These are phyloP conservation scores for Euzophera pinguis DNA, from an alignment of 2,888 invertebrate genomes.

Conservation along the genomic window DNA sequence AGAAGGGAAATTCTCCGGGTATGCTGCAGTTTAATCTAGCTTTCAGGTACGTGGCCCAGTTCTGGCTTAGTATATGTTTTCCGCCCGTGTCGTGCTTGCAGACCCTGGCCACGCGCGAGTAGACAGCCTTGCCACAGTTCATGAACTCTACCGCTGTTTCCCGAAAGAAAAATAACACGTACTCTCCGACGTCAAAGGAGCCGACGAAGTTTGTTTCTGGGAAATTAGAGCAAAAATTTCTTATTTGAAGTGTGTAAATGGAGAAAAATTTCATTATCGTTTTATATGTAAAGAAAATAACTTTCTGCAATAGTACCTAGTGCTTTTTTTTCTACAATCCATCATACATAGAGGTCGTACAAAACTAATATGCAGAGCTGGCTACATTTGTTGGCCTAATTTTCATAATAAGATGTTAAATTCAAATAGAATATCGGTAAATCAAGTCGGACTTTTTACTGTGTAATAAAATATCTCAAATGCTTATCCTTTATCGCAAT, in stretches of 20 bases:
- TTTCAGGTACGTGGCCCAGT: slow-evolving; percentile 85
- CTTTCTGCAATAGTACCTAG: too few species aligned
- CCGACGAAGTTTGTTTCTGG: slow-evolving; percentile 87
- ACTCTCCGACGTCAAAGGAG: slow-evolving; percentile 83
- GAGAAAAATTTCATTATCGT: too few species aligned
- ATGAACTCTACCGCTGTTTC: slow-evolving; percentile 85
- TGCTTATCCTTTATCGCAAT: slow-evolving; percentile 4
- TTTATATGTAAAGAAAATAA: too few species aligned
- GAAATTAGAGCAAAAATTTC: slow-evolving; percentile 32
- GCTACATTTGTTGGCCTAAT: too few species aligned
- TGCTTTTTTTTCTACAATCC: too few species aligned
- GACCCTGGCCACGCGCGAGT: slow-evolving; percentile 85
- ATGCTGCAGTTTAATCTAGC: slow-evolving; percentile 85
- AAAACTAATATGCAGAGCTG: too few species aligned
- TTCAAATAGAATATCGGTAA: slow-evolving; percentile 5
- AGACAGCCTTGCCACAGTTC: slow-evolving; percentile 84
- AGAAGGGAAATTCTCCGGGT: slow-evolving; percentile 87
- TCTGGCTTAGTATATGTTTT: slow-evolving; percentile 82
- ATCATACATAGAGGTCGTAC: too few species aligned
- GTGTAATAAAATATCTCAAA: slow-evolving; percentile 3
- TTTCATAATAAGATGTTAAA: background rate
- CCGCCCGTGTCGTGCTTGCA: slow-evolving; percentile 86
- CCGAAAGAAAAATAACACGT: slow-evolving; percentile 86
- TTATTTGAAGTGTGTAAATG: slow-evolving; percentile 6
- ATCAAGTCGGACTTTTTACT: slow-evolving; percentile 3